phyloP scores from a whole-genome alignment of 2,113 vertebrate genomes.

The Peromyscus leucopus region DNA sequence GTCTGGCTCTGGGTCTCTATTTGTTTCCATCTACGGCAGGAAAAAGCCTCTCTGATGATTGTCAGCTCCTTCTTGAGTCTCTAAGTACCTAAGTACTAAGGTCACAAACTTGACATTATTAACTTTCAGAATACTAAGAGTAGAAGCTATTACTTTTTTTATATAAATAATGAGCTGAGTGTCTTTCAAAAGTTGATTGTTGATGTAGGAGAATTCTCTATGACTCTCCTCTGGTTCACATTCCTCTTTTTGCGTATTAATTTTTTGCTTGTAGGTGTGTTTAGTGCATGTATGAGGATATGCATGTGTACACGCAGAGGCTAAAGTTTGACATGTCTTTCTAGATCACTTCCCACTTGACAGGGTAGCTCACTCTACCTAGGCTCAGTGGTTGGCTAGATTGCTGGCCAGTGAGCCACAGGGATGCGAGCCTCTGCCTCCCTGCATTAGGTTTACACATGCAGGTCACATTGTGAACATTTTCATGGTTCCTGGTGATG shows the following conservation, averaged over 20 bases:
- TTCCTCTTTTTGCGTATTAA: not conserved
- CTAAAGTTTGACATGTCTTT: not conserved
- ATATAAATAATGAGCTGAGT: not conserved
- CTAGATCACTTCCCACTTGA: not conserved
- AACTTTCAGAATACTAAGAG: not conserved
- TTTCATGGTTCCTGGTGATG: not conserved
- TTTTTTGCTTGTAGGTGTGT: not conserved
- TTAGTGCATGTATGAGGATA: not conserved
- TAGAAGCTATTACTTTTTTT: not conserved
- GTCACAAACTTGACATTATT: not conserved
- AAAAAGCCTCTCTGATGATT: not conserved
- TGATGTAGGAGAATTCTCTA: not conserved
- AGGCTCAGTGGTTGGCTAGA: not conserved
- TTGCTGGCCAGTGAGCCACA: not conserved
- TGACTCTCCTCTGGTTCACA: not conserved
- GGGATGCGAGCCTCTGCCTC: not conserved
- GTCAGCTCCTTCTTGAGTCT: not conserved
- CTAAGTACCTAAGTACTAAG: not conserved
- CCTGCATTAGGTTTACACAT: not conserved
- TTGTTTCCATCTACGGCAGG: not conserved
- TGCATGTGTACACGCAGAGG: not conserved
- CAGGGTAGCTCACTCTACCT: not conserved
- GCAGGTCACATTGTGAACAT: not conserved
- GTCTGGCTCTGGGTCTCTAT: not conserved
- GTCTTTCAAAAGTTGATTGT: not conserved